Base-by-base conservation (phyloP, 2,113 vertebrate species). In the Eptesicus fuscus region DNA sequence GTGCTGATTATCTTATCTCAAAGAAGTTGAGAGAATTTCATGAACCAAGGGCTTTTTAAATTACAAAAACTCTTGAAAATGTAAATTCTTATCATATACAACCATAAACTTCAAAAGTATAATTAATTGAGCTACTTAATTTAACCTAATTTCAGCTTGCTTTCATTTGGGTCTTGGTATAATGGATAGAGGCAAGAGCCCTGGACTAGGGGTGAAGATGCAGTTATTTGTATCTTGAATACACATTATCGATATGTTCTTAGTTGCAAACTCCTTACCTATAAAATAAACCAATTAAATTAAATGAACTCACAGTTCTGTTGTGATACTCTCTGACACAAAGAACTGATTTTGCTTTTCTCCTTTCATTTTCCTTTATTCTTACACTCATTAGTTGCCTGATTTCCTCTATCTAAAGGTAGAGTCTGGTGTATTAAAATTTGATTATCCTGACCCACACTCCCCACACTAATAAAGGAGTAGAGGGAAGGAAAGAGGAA, bases 401-500 rank as follows among this genome's bases (percentile, higher is more conserved):
- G 63, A 47, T 84, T 87, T 96, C 88, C 51, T 92, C 32, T 77
- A 71, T 49, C 35, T 87, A 56, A 83, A 47, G 17, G 11, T 73
- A 92, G 67, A 91, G 76, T 84, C 74, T 17, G 69, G 90, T 80
- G 79, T 73, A 83, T 91, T 91, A 86, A 78, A 74, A 95, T 91
- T 56, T 83, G 25, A 74, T 65, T 79, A 51, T 56, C 20, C 16
- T 44, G 70, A 67, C 9, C 35, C 51, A 53, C 65, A 70, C 30
- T 20, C 23, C 16, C 13, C 32, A 73, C 23, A 83, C 49, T 17
- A 28, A 63, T 67, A 65, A 90, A 84, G 67, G 10, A n/a, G 18
- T 11, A 49, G 9, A 70, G 37, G 59, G 10, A 22, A 17, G 63
- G 4, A 40, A 23, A 88, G 67, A 61, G 12, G 10, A 61, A 87